A percentile compares a stretch with the other conserved stretches of the same genome.
Conservation (phyloP, 2,888 invertebrate species). For the Blastobasis adustella region DNA sequence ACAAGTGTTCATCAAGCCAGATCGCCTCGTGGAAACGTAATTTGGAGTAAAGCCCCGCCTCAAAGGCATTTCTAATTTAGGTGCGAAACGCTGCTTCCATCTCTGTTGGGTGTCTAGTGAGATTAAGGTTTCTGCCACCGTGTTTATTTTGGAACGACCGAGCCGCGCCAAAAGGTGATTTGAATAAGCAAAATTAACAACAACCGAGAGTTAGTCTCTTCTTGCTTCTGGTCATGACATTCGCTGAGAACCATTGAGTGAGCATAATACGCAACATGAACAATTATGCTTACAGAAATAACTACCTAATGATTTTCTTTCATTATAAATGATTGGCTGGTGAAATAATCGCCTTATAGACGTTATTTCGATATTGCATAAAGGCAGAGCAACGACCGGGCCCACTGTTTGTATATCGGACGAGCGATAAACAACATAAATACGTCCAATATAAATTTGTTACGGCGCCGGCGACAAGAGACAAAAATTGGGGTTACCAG, state of each 20-base stretch:
- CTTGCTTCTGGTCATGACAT: too few species aligned
- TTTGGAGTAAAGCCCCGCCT: background rate
- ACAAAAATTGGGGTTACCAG: slow-evolving; percentile 8
- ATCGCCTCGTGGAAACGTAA: background rate
- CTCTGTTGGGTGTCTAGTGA: background rate
- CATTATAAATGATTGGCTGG: too few species aligned
- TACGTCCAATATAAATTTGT: slow-evolving; percentile 40
- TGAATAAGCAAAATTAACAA: too few species aligned
- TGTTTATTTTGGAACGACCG: background rate
- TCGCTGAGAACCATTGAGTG: too few species aligned
- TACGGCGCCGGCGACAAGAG: slow-evolving; percentile 23
- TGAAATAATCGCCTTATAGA: background rate
- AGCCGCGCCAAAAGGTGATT: background rate
- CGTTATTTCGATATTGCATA: slow-evolving; percentile 26
- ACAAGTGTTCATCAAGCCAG: slow-evolving; percentile 3
- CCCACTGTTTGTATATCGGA: slow-evolving; percentile 31
- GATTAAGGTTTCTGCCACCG: too few species aligned
- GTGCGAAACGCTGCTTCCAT: background rate
- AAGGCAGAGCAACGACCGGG: slow-evolving; percentile 45
- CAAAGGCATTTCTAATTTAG: background rate
- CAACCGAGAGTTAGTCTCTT: too few species aligned
- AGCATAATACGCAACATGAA: too few species aligned
- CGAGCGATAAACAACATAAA: slow-evolving; percentile 39
- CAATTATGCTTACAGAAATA: too few species aligned
- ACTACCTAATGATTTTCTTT: too few species aligned